Conservation (phyloP, 2,888 invertebrate species). For the Crematogaster levior region DNA sequence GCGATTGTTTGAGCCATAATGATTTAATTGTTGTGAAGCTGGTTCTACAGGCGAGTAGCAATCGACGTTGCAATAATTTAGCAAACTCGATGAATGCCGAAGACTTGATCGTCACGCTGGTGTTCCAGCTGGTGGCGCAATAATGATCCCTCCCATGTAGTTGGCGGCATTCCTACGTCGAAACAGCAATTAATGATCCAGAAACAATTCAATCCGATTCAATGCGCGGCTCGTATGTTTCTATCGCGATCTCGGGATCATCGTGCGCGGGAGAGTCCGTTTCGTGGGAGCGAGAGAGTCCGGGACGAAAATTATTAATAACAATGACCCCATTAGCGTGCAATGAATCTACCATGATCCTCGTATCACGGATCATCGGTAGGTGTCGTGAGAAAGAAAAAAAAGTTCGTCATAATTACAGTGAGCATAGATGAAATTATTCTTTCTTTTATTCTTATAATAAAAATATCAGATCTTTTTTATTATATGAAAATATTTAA, state of each 20-base stretch:
- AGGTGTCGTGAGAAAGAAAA: slow-evolving; percentile 35
- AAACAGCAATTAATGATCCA: slow-evolving; percentile 56
- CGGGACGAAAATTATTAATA: slow-evolving; percentile 62
- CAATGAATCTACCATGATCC: slow-evolving; percentile 15
- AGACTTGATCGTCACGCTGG: slow-evolving; percentile 12
- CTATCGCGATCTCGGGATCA: slow-evolving; percentile 49
- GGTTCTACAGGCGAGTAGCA: neutral
- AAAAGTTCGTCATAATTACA: neutral
- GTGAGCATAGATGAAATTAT: neutral
- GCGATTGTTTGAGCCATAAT: neutral
- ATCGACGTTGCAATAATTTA: slow-evolving; percentile 12
- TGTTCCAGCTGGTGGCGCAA: slow-evolving; percentile 16
- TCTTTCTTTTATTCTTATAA: neutral
- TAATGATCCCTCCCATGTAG: slow-evolving; percentile 22
- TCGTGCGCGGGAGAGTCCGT: slow-evolving; percentile 31
- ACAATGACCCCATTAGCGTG: slow-evolving; percentile 57
- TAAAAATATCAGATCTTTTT: neutral
- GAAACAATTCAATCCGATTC: slow-evolving; percentile 53
- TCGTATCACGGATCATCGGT: slow-evolving; percentile 16
- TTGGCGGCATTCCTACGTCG: slow-evolving; percentile 10
- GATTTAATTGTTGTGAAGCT: neutral
- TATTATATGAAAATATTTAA: slow-evolving; percentile 15
- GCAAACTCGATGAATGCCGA: neutral
- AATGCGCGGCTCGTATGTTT: slow-evolving; percentile 26
- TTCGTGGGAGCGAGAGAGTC: slow-evolving; percentile 29